Evolutionary conservation across 1,140 invertebrate genomes (phyloP), one percentile per base, ranked within the genome.

Genomic region (Panagrolaimus sp.): DNA sequence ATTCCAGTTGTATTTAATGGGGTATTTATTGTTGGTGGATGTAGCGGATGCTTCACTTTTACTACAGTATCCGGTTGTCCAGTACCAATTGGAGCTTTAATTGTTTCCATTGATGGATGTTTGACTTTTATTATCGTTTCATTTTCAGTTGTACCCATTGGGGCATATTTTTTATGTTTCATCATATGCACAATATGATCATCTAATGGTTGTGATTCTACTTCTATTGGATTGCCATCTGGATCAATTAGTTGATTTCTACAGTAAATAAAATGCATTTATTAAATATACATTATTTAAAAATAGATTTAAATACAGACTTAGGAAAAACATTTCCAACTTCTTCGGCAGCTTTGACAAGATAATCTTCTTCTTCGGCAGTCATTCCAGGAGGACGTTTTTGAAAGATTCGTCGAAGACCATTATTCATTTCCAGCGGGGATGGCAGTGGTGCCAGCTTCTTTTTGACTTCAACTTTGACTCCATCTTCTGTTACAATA

Each of bases 281-380:
- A 66, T n/a, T 27, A 53, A 43, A 16, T 31, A 23, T n/a, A n/a
- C n/a, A 23, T 57, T 14, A 3, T 27, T 71, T 57, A 66, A 74
- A 71, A 47, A n/a, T 8, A 38, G 27, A n/a, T 2, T 46, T 38
- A 53, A 16, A 7, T 16, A 20, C 42, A 9, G 23, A n/a, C 53
- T 13, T 11, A 20, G 65, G 51, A 57, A 67, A 74, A 23, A 44
- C 65, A 57, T 78, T 70, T 31, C 77, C 72, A 43, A 78, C 79
- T 68, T 71, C 68, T 65, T 66, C 42, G 16, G 80, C 78, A 3
- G 77, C 80, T 48, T 79, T 80, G 20, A 82, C 51, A 8, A 80
- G 63, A 57, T 71, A 80, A 4, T 69, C 66, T 43, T 78, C 70
- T 53, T 80, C 78, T 69, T 79, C 79, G 13, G 45, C 42, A 42